Evolutionary conservation across 2,113 vertebrate species (phyloP).

Genomic region (Dipodomys ordii): DNA sequence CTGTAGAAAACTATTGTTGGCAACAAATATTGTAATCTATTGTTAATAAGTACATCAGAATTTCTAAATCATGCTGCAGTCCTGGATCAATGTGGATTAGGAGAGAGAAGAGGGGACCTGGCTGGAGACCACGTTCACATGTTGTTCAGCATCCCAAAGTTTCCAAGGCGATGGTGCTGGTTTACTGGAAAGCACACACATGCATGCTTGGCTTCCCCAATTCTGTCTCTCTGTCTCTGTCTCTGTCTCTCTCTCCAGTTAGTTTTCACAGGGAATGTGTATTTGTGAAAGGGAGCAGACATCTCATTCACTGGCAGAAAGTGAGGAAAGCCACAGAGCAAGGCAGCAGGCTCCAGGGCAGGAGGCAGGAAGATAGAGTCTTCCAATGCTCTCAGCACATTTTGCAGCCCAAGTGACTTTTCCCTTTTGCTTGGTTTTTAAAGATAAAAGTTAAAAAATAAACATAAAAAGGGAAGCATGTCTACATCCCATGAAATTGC

Average conservation of each 20-base stretch:
- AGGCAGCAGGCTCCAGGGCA: background rate
- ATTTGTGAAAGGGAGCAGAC: background rate
- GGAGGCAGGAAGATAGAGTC: no score
- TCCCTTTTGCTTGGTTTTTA: background rate
- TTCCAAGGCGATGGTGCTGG: background rate
- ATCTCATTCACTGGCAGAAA: background rate
- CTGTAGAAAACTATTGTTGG: background rate
- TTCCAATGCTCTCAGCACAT: background rate
- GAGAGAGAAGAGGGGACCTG: no score
- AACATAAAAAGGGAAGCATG: background rate
- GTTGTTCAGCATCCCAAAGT: background rate
- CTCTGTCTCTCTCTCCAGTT: background rate
- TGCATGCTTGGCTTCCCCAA: background rate
- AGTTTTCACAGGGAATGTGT: background rate
- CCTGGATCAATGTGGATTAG: no score
- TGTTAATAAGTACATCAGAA: background rate
- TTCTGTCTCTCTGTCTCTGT: no score
- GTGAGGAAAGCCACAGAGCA: background rate
- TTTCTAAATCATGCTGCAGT: background rate
- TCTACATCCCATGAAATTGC: background rate
- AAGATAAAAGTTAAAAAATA: conserved; percentile 30
- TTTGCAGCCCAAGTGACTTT: background rate
- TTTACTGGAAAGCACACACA: no score
- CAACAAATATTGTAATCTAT: background rate
- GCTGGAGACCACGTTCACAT: no score